phyloP scores from a whole-genome alignment of 2,888 invertebrate species.

The Zootermopsis nevadensis region DNA sequence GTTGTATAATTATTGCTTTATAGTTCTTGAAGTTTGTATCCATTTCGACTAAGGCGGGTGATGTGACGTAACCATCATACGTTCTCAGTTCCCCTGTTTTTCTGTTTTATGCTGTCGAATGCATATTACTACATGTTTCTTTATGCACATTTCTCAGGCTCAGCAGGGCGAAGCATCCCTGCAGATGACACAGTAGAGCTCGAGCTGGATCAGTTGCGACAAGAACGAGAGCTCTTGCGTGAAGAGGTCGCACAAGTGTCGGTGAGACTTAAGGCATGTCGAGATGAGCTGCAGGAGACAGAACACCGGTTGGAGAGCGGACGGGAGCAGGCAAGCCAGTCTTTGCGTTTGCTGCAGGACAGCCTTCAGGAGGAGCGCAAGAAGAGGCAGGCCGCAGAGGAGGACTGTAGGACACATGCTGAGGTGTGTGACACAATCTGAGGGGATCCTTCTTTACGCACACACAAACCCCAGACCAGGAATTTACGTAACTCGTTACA shows the following conservation, averaged over 20 bases:
- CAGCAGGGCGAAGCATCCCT: neutral
- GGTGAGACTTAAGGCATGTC: constrained; percentile 61
- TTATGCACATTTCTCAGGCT: neutral
- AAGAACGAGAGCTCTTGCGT: constrained; percentile 69
- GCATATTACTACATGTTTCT: too few species aligned
- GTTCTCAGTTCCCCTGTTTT: too few species aligned
- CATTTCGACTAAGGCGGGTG: too few species aligned
- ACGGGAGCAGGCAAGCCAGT: constrained; percentile 61
- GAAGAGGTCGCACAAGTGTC: constrained; percentile 69
- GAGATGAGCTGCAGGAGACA: constrained; percentile 65
- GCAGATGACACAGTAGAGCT: constrained; percentile 40
- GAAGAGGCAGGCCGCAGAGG: constrained; percentile 62
- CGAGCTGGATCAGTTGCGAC: constrained; percentile 57
- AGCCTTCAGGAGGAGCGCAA: constrained; percentile 63
- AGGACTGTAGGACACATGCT: constrained; percentile 62
- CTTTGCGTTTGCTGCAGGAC: constrained; percentile 64
- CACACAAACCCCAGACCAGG: too few species aligned
- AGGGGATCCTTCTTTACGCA: neutral
- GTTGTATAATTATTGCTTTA: too few species aligned
- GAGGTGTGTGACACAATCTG: constrained; percentile 58
- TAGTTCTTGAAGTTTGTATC: too few species aligned
- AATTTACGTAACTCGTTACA: too few species aligned
- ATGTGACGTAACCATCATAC: too few species aligned
- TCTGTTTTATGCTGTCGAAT: too few species aligned
- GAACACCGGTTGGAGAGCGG: constrained; percentile 65